Percentiles rank a stretch among this genome's conserved stretches.
Conservation (phyloP, 2,797 vertebrate genomes). For the Pelochelys cantorii region DNA sequence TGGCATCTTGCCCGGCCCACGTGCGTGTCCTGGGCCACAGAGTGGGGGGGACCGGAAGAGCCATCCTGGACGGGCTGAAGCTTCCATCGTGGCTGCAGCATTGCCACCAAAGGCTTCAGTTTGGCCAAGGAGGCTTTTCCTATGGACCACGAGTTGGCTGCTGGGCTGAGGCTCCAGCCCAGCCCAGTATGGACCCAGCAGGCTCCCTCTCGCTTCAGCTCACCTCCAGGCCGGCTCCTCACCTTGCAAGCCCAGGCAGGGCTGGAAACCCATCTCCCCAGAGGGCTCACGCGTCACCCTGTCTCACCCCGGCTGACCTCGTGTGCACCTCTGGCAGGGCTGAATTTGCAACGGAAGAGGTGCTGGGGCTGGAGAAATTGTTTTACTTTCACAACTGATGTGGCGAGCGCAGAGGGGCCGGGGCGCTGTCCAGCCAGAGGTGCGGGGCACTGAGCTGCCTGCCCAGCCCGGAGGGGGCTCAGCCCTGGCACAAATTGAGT, state of each 20-base stretch:
- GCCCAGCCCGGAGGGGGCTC: neutral
- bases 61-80: neutral
- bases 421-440: too few relatives aligned
- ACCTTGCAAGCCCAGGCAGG: rapidly evolving
- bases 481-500: too few relatives aligned
- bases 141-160: neutral
- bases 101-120: neutral
- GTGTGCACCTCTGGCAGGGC: neutral
- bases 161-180: neutral
- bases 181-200: neutral
- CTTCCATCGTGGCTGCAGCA: neutral
- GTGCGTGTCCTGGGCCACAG: neutral
- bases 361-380: neutral
- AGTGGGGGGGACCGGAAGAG: neutral
- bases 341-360: neutral
- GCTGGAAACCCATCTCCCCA: rapidly evolving
- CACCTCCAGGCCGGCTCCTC: neutral
- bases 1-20: neutral
- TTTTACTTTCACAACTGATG: neutral
- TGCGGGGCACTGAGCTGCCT: too few relatives aligned
- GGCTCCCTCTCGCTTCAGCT: rapidly evolving
- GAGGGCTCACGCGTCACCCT: neutral
- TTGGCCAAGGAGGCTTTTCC: neutral
- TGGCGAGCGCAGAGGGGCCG: rapidly evolving
- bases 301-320: neutral